These are phyloP conservation scores for Rallus limicola DNA, from an alignment of 2,113 vertebrate species.

Conservation along the genomic window DNA sequence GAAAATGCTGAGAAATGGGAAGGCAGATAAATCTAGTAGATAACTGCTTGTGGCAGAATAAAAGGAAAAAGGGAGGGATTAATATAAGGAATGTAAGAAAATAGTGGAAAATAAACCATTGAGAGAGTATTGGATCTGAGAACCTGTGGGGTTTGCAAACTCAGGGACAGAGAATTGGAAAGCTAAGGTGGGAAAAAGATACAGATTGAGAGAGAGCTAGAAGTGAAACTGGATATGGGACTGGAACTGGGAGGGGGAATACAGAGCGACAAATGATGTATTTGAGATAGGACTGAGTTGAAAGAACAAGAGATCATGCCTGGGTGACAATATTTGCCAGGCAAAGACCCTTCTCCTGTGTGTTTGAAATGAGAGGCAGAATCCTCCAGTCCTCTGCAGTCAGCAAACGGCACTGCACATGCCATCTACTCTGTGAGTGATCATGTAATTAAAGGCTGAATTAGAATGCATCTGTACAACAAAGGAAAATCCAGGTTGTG, in stretches of 20 bases:
- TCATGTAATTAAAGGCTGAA: slow-evolving; percentile 51
- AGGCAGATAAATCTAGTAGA: not conserved
- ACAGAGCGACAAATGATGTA: not conserved
- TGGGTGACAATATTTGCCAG: not conserved
- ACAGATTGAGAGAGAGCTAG: not conserved
- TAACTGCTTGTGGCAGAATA: not conserved
- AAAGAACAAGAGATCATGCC: not conserved
- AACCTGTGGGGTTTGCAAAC: not conserved
- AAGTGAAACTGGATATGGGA: not conserved
- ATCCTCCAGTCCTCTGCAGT: slow-evolving; percentile 1
- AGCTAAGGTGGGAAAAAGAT: not conserved
- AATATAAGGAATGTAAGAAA: not conserved
- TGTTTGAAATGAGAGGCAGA: not conserved
- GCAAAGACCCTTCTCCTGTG: not conserved
- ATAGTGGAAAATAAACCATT: not conserved
- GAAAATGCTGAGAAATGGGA: not conserved
- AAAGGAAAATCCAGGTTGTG: slow-evolving; percentile 47
- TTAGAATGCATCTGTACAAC: slow-evolving; percentile 54
- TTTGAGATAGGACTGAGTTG: not conserved
- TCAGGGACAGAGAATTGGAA: not conserved
- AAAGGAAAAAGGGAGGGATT: not conserved
- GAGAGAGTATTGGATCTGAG: not conserved
- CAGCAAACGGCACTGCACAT: not conserved
- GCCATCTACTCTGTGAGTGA: slow-evolving; percentile 27
- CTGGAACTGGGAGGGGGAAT: not conserved